Evolutionary conservation across 2,888 invertebrate genomes (phyloP), one percentile per base, ranked within the genome.

Genomic region (Andrena marginata): DNA sequence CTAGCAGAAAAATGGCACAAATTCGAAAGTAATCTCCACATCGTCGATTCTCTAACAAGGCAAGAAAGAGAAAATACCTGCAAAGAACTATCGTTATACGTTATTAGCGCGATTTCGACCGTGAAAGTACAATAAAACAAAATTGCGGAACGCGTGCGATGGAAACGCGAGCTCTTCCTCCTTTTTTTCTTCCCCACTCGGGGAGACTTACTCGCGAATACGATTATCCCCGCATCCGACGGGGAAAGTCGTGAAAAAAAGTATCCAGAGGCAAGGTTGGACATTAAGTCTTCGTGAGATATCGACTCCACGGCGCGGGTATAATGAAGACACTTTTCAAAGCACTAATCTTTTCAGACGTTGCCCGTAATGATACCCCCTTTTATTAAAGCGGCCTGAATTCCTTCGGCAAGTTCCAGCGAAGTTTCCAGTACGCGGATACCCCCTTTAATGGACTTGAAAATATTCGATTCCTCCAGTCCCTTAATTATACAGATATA

Each of bases 311-410:
- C 16, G 16, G 42, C 5, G 26, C 33, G 49, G 64, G 73, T 68
- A 72, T 72, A 80, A 85, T 68, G 72, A 72, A 80, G 85, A 80
- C 85, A 59, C 65, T 83, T 72, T 59, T 77, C 68, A 26, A 51
- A 71, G 67, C 42, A 31, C 16, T 81, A 82, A 83, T 82, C 70
- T 31, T 42, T 60, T 35, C 42, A 54, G 71, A 77, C 77, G 59
- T 48, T 23, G n/a, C 29, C 20, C 26, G 26, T 63, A 77, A 82
- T 73, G 78, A 78, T 48, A 42, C 13, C 51, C 68, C 63, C 73
- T 63, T 73, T 67, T 63, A 84, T 84, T 75, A 71, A 75, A 79
- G 71, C 51, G 63, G 26, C 10, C 16, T n/a, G 67, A 74, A 84
- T 84, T 82, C 82, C 70, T 49, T 48, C 26, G 63, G 1, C n/a